Percentiles rank a stretch among this genome's conserved stretches.
Conservation (phyloP, 2,888 invertebrate genomes). For the Gryllus longicercus region DNA sequence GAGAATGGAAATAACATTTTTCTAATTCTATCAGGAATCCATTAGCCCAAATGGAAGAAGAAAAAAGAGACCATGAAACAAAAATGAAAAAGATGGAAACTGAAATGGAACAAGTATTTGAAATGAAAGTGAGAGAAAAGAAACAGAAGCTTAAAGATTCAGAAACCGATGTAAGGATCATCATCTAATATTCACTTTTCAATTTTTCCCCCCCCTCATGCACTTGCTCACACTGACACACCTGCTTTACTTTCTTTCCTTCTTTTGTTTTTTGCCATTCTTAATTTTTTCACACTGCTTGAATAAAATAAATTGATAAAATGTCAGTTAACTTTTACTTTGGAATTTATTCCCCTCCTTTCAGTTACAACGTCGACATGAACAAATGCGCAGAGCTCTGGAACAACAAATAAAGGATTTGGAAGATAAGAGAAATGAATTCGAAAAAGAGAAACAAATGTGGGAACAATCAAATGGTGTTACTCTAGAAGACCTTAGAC, state of each 20-base stretch:
- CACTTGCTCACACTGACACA: too few species aligned
- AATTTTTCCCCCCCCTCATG: too few species aligned
- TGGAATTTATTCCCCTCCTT: conserved; percentile 21
- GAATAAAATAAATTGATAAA: not conserved
- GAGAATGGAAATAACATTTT: not conserved
- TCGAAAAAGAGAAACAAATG: conserved; percentile 77
- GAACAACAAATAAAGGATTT: conserved; percentile 89
- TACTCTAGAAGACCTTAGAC: conserved; percentile 82
- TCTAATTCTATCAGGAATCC: conserved; percentile 82
- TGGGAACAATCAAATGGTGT: conserved; percentile 91
- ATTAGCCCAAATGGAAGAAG: conserved; percentile 96
- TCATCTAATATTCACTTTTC: not conserved
- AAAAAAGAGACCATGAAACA: conserved; percentile 90
- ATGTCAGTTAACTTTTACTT: not conserved
- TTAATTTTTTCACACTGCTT: not conserved
- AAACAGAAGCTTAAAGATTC: conserved; percentile 94
- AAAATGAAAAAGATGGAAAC: conserved; percentile 99
- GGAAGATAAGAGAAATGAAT: conserved; percentile 81
- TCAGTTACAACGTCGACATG: conserved; percentile 81
- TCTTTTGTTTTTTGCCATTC: not conserved
- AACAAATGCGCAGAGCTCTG: conserved; percentile 70
- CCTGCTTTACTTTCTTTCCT: too few species aligned
- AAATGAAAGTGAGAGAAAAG: conserved; percentile 96
- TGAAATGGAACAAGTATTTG: conserved; percentile 98
- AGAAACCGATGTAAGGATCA: conserved; percentile 69